phyloP scores from a whole-genome alignment of 2,113 vertebrate genomes.

The Silurus asotus region DNA sequence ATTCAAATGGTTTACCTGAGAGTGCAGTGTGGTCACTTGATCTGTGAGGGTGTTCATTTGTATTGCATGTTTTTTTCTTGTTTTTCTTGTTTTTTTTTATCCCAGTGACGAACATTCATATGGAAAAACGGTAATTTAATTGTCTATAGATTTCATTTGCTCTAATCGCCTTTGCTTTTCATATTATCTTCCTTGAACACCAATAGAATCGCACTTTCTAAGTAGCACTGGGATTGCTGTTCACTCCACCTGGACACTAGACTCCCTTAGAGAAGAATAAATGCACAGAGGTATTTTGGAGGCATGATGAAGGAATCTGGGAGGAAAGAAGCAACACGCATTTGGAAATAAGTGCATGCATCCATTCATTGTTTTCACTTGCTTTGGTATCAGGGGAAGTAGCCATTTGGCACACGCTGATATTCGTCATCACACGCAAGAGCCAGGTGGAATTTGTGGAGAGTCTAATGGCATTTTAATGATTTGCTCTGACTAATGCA shows the following conservation, averaged over 20 bases:
- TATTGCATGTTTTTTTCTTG: slow-evolving; percentile 22
- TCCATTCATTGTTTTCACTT: slow-evolving; percentile 33
- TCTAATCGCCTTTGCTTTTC: slow-evolving; percentile 51
- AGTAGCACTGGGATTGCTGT: slow-evolving; percentile 28
- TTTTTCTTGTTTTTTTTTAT: slow-evolving; percentile 21
- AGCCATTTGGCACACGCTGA: slow-evolving; percentile 45
- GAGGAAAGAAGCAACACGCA: slow-evolving; percentile 5
- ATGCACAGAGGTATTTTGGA: slow-evolving; percentile 43
- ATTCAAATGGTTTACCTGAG: slow-evolving; percentile 32
- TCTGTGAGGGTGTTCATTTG: slow-evolving; percentile 33
- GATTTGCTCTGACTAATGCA: slow-evolving; percentile 43
- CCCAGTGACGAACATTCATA: slow-evolving; percentile 4
- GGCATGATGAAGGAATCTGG: slow-evolving; percentile 28
- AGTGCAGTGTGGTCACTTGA: slow-evolving; percentile 28
- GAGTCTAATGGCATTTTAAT: slow-evolving; percentile 50
- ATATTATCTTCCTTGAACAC: slow-evolving; percentile 51
- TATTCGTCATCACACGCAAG: slow-evolving; percentile 38
- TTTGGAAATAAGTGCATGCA: slow-evolving; percentile 38
- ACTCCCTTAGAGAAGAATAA: slow-evolving; percentile 18
- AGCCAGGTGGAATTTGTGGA: slow-evolving; percentile 30
- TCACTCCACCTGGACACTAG: slow-evolving; percentile 14
- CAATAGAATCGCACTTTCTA: slow-evolving; percentile 19
- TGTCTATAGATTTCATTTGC: slow-evolving; percentile 29
- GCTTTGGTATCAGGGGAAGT: slow-evolving; percentile 44
- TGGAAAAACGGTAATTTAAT: slow-evolving; percentile 31